Percentiles rank a stretch among this genome's conserved stretches.
Conservation (phyloP, 2,888 invertebrate genomes). For the Patella ulyssiponensis region DNA sequence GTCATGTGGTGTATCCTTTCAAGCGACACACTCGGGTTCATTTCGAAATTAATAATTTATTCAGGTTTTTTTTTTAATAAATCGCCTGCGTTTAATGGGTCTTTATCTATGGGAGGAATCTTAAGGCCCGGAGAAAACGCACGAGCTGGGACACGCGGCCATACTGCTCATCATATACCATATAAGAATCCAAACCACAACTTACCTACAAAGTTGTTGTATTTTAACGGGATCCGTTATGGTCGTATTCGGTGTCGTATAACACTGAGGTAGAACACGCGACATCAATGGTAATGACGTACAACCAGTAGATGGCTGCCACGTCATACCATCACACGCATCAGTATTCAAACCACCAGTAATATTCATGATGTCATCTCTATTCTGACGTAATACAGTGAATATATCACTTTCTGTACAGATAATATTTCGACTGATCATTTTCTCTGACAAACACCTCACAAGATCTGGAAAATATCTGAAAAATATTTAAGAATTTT, state of each 20-base stretch:
- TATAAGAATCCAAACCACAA: too few relatives aligned
- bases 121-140: too few relatives aligned
- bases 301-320: neutral
- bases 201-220: neutral
- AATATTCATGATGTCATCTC: neutral
- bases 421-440: neutral
- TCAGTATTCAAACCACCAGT: neutral
- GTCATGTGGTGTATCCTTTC: too few relatives aligned
- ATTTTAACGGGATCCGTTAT: neutral
- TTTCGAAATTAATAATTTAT: too few relatives aligned
- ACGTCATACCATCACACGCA: constrained; percentile 3
- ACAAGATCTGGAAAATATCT: neutral
- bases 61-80: too few relatives aligned
- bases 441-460: neutral
- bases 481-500: neutral
- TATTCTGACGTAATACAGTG: neutral
- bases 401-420: neutral
- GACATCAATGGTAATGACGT: neutral
- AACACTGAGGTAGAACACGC: neutral
- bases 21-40: too few relatives aligned
- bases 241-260: neutral
- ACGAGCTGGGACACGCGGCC: too few relatives aligned
- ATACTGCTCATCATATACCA: too few relatives aligned
- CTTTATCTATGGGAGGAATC: too few relatives aligned
- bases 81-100: too few relatives aligned